phyloP scores from a whole-genome alignment of 2,888 invertebrate species.

The Cartodere bifasciata region DNA sequence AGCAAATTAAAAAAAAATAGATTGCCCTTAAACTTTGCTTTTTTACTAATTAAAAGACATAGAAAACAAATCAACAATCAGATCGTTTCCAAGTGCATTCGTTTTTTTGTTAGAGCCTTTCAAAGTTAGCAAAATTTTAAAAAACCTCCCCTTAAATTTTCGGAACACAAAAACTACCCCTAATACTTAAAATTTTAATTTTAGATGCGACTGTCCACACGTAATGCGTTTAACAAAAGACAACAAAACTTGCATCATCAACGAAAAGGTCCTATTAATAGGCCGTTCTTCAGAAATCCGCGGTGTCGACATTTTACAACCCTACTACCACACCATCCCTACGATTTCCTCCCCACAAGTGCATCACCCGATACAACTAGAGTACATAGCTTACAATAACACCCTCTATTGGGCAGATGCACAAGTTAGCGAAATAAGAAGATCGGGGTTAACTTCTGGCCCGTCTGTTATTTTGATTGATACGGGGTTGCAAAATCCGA shows the following conservation, averaged over 20 bases:
- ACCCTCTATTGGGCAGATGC: constrained; percentile 69
- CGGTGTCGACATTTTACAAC: constrained; percentile 67
- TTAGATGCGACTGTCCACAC: constrained; percentile 85
- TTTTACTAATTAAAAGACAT: too few species aligned
- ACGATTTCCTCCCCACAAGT: constrained; percentile 63
- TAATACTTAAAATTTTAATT: too few species aligned
- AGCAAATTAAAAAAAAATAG: too few species aligned
- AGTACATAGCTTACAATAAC: constrained; percentile 51
- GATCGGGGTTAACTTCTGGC: constrained; percentile 52
- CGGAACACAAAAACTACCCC: too few species aligned
- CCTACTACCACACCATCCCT: constrained; percentile 68
- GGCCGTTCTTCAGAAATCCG: constrained; percentile 65
- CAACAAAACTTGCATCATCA: constrained; percentile 52
- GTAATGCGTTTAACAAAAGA: constrained; percentile 64
- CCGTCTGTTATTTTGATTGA: constrained; percentile 62
- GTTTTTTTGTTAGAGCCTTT: too few species aligned
- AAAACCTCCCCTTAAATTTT: too few species aligned
- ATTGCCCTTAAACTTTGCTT: too few species aligned
- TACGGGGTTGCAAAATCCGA: constrained; percentile 49
- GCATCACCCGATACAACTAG: constrained; percentile 55
- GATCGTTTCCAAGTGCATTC: too few species aligned
- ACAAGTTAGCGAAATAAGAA: constrained; percentile 61
- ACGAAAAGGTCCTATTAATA: constrained; percentile 65
- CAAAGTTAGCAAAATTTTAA: too few species aligned
- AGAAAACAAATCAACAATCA: too few species aligned